Evolutionary conservation across 2,797 vertebrate genomes (phyloP).

Genomic region (Enteromius fasciolatus): DNA sequence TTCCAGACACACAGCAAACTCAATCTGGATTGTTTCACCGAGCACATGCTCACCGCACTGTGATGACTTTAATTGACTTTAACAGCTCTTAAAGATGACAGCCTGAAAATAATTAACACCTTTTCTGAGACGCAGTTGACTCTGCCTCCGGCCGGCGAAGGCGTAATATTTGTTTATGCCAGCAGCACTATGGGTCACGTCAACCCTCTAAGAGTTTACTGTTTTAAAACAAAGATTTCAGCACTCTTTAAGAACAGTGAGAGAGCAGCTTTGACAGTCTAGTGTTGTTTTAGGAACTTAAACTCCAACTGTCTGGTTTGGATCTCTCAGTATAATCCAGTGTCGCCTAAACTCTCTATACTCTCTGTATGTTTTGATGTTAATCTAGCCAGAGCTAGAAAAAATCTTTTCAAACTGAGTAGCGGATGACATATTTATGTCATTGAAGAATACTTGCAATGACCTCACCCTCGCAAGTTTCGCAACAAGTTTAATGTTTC

Average conservation of each 20-base stretch:
- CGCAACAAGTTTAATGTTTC: conserved; percentile 43
- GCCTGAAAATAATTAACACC: conserved; percentile 63
- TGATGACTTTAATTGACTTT: conserved; percentile 56
- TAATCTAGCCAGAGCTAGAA: conserved; percentile 21
- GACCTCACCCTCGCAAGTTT: conserved; percentile 39
- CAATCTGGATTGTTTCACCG: conserved; percentile 43
- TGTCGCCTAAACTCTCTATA: conserved; percentile 13
- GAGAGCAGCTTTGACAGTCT: conserved; percentile 48
- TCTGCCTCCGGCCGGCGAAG: conserved; percentile 38
- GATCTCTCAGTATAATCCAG: not conserved
- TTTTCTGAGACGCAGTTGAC: conserved; percentile 37
- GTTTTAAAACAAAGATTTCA: conserved; percentile 52
- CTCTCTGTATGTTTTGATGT: conserved; percentile 16
- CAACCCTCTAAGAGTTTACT: conserved; percentile 52
- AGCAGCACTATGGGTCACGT: conserved; percentile 49
- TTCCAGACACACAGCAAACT: conserved; percentile 40
- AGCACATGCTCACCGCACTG: conserved; percentile 21
- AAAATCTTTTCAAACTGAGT: conserved; percentile 29
- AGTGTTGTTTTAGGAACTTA: conserved; percentile 57
- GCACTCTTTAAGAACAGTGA: conserved; percentile 41
- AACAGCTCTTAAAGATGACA: conserved; percentile 57
- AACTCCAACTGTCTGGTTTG: conserved; percentile 16
- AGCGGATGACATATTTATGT: conserved; percentile 29
- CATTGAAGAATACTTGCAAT: conserved; percentile 39
- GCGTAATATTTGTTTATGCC: conserved; percentile 62